A percentile compares a stretch with the other conserved stretches of the same genome.
These are phyloP conservation scores for Spizella passerina DNA, from an alignment of 2,797 vertebrate species.

Conservation along the genomic window DNA sequence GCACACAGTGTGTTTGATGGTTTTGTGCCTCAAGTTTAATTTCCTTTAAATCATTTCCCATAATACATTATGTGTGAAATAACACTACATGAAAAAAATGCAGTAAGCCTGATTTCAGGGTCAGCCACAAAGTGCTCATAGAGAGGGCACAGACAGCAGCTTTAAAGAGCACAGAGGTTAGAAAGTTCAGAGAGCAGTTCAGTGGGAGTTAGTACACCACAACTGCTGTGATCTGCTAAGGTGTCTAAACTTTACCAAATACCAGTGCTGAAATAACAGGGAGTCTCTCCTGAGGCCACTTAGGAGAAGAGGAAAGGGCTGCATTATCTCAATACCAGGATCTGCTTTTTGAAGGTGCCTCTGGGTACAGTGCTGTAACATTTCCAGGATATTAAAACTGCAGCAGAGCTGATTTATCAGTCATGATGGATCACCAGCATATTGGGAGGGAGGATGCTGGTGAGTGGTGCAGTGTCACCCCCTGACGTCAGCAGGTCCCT, in stretches of 20 bases:
- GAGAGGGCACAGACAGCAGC: neutral
- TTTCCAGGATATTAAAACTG: neutral
- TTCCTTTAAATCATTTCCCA: constrained; percentile 14
- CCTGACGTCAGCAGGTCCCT: neutral
- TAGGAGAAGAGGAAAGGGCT: neutral
- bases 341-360: neutral
- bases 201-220: neutral
- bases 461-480: neutral
- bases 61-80: neutral
- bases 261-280: neutral
- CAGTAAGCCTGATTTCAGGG: neutral
- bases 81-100: neutral
- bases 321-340: neutral
- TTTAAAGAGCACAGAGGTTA: neutral
- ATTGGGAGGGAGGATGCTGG: neutral
- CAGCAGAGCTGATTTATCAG: neutral
- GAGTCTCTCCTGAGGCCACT: neutral
- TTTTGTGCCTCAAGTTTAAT: neutral
- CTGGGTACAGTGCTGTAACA: neutral
- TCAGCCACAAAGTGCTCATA: neutral
- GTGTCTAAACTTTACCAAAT: neutral
- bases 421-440: neutral
- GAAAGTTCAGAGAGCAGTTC: neutral
- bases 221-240: neutral
- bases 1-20: neutral